These are phyloP conservation scores for Bubo blakistoni DNA, from an alignment of 2,113 vertebrate species.

Conservation along the genomic window DNA sequence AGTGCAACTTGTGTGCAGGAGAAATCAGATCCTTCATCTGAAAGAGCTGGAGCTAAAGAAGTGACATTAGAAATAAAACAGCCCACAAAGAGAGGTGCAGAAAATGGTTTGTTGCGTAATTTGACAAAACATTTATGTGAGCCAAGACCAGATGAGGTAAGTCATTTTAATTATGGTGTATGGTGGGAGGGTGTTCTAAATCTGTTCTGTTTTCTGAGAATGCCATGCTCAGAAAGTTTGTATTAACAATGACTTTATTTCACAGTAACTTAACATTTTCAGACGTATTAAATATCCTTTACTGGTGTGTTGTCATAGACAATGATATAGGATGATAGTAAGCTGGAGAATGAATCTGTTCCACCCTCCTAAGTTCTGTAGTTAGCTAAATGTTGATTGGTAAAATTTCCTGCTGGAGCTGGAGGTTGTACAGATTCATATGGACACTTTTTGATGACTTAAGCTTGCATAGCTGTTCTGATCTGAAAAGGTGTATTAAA, in stretches of 20 bases:
- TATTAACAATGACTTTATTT: conserved; percentile 9
- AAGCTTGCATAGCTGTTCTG: neutral
- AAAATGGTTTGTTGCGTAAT: conserved; percentile 70
- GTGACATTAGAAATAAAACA: neutral
- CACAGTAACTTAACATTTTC: neutral
- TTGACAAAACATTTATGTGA: conserved; percentile 70
- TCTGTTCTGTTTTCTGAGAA: neutral
- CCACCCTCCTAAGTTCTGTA: neutral
- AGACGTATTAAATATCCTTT: neutral
- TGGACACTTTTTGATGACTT: neutral
- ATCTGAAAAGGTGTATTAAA: neutral
- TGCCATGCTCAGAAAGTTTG: neutral
- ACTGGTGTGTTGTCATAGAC: neutral
- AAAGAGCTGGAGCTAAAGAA: conserved; percentile 46
- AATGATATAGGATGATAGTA: neutral
- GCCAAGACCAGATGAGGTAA: conserved; percentile 74
- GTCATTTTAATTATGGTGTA: conserved; percentile 32
- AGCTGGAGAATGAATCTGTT: neutral
- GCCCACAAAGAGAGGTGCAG: conserved; percentile 37
- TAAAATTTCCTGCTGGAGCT: neutral
- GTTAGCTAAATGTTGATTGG: neutral
- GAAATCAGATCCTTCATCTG: conserved; percentile 49
- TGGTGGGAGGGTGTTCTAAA: conserved; percentile 6
- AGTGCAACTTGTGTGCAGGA: conserved; percentile 28
- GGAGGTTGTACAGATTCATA: neutral